These are phyloP conservation scores for Plectrocnemia conspersa DNA, from an alignment of 1,140 invertebrate species.

Conservation along the genomic window DNA sequence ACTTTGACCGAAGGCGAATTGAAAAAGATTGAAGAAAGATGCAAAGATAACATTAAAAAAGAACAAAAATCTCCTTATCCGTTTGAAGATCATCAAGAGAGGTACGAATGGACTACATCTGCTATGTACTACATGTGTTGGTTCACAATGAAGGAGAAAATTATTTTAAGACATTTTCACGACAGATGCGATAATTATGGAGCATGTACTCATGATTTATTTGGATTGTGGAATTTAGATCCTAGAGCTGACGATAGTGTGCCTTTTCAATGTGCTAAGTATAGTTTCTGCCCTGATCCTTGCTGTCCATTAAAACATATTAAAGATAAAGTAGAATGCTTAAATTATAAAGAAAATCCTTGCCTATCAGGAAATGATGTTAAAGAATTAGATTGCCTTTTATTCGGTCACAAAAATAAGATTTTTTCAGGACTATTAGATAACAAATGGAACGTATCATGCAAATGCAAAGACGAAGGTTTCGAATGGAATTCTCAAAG, in stretches of 20 bases:
- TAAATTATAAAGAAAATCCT: constrained; percentile 44
- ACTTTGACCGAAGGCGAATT: constrained; percentile 42
- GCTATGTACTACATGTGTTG: constrained; percentile 65
- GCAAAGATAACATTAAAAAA: constrained; percentile 42
- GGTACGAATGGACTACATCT: constrained; percentile 57
- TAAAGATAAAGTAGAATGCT: constrained; percentile 41
- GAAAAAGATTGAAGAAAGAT: constrained; percentile 47
- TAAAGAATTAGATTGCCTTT: constrained; percentile 42
- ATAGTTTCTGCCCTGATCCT: constrained; percentile 64
- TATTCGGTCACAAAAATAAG: constrained; percentile 49
- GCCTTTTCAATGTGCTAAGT: constrained; percentile 56
- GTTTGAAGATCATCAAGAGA: constrained; percentile 54
- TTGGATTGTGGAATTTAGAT: constrained; percentile 43
- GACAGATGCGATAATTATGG: constrained; percentile 60
- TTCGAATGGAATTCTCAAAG: constrained; percentile 56
- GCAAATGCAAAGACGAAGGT: constrained; percentile 49
- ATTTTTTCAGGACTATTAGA: constrained; percentile 50
- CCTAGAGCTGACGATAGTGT: constrained; percentile 52
- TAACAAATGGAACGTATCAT: constrained; percentile 59
- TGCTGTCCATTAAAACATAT: constrained; percentile 55
- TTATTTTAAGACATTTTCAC: constrained; percentile 49
- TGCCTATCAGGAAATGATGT: constrained; percentile 38
- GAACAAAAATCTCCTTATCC: constrained; percentile 48
- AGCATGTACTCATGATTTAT: constrained; percentile 48
- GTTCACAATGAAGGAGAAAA: constrained; percentile 54